Evolutionary conservation across 2,797 vertebrate genomes (phyloP), one percentile per base, ranked within the genome.

Genomic region (Decapterus maruadsi): DNA sequence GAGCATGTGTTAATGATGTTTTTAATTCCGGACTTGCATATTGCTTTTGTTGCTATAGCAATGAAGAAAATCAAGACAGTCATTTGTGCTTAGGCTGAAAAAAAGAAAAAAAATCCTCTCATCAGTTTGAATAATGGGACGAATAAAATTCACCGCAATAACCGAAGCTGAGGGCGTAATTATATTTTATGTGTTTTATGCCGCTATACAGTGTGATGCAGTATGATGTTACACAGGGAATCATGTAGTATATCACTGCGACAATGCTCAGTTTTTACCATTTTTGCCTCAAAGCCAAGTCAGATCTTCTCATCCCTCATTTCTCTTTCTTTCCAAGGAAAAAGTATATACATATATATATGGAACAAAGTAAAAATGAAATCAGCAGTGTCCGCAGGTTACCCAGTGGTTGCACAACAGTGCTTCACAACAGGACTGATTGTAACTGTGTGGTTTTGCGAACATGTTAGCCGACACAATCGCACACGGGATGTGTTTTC

Each of bases 1-100:
- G 72, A 88, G 74, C 80, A 81, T 84, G 76, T 92, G 79, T 79
- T 94, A 90, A 91, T 91, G 83, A 87, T 89, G 87, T 90, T 90
- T 90, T 91, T 90, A 86, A 92, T 92, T 92, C 73, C 79, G 54
- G 53, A 80, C 82, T 67, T 80, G 64, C 72, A 85, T 86, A 86
- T 82, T 87, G 56, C 87, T 80, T 81, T 81, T 86, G 80, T 87
- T 93, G 72, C 84, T 81, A 72, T 87, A 80, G 82, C 36, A 46
- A 86, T 84, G 65, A 62, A 65, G 77, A 78, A 79, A 88, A 91
- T 91, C 79, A 89, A 90, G 86, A 88, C 90, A 75, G 80, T 72
- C 72, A 79, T 81, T 87, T 77, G 60, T 7, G 60, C 73, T 57
- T 2, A 48, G 51, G 75, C 78, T 80, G 63, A 79, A 85, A 58